Base-by-base conservation (phyloP, 92 coral and sea anemone genomes). In the Metridium senile region DNA sequence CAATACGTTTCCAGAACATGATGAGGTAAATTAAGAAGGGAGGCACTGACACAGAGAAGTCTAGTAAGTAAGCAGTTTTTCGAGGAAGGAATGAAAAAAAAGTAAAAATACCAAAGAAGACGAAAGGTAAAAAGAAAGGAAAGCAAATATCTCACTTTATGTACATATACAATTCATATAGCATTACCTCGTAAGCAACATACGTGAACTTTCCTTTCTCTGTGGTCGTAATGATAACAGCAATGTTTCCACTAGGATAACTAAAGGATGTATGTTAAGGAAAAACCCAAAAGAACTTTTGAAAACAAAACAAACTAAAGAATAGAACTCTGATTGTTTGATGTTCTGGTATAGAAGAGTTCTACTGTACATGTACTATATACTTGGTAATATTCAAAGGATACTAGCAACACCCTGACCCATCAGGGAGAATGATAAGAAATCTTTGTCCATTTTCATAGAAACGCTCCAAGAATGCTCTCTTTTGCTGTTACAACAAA, bases 391-490 rank as follows among this genome's bases (percentile, higher is more conserved):
- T 39, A 39, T 39, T 6, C 4, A 23, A 89, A 95, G 99, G 99
- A 95, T 95, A 95, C 99, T 92, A 95, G 61, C 99, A 95, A 61
- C 91, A 87, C 26, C 99, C 99, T 74, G 96, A 93, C 30, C 99
- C 99, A 89, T 95, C 99, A 29, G 96, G 99, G 28, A 95, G 90
- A 33, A 95, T 85, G 1, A 95, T 74, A 27, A 95, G 90, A 71
- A 92, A 95, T 75, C 99, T 74, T 62, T 75, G 84, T 31, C 91
- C 90, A 84, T 85, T 82, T 31, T 84, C 88, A 53, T 95, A 95
- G 79, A 89, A 95, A 63, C 97, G 77, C 74, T 95, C 99, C 82
- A 95, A 79, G 61, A 95, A 95, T 61, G 91, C 72, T 74, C 82
- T 89, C 52, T 84, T 90, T 70, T 82, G 86, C 97, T 95, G 72